Conservation (phyloP, 2,113 vertebrate genomes). For the Clarias gariepinus region DNA sequence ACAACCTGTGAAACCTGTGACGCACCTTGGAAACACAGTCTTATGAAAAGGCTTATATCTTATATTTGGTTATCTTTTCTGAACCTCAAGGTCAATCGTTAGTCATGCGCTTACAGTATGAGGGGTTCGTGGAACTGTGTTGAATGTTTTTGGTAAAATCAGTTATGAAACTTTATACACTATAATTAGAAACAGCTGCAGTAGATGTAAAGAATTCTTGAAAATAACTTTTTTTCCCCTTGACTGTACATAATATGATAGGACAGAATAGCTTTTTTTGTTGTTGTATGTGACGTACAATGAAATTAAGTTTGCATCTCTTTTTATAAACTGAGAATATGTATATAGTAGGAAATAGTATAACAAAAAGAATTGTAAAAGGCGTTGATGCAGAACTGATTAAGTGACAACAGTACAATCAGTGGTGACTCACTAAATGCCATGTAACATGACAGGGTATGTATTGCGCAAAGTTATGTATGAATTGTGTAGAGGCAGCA, state of each 20-base stretch:
- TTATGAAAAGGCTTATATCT: background rate
- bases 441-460: background rate
- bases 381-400: background rate
- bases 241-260: background rate
- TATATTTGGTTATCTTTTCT: background rate
- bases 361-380: background rate
- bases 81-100: background rate
- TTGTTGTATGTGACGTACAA: background rate
- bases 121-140: background rate
- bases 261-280: background rate
- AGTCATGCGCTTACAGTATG: background rate
- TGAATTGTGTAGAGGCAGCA: background rate
- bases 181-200: background rate
- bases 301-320: background rate
- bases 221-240: background rate
- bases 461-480: background rate
- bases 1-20: conserved; percentile 15
- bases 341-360: background rate
- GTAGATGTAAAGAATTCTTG: background rate
- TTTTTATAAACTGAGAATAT: background rate
- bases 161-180: background rate
- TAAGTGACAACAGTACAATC: background rate
- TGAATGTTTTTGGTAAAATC: background rate
- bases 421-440: background rate
- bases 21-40: background rate